Conservation (phyloP, 2,113 vertebrate species). For the Chaetorhynchus papuensis region DNA sequence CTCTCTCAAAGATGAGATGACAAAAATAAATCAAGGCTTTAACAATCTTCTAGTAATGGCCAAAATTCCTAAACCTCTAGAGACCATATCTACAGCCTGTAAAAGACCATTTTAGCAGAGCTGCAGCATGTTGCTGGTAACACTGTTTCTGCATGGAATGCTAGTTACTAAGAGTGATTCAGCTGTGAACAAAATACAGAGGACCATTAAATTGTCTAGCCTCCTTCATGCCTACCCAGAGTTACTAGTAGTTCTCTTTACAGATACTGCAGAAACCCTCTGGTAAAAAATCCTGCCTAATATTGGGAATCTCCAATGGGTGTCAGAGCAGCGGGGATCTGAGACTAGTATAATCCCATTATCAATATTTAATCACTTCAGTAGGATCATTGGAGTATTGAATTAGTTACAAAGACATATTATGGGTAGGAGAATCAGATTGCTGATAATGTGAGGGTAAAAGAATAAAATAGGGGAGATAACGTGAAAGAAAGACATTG, state of each 20-base stretch:
- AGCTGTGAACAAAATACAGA: not conserved
- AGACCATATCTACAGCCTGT: not conserved
- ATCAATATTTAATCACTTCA: not conserved
- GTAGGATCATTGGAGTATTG: not conserved
- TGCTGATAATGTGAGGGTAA: not conserved
- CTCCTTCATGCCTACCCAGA: accelerated
- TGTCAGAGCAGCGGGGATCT: not conserved
- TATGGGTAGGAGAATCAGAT: not conserved
- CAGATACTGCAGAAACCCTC: not conserved
- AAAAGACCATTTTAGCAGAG: not conserved
- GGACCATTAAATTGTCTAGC: not conserved
- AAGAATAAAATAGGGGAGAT: not conserved
- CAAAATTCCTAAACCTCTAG: not conserved
- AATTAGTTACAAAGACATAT: not conserved
- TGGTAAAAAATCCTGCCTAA: not conserved
- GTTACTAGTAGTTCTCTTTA: not conserved
- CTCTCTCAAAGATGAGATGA: not conserved
- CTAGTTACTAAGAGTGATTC: not conserved
- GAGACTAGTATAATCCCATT: not conserved
- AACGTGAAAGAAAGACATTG: not conserved
- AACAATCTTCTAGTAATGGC: accelerated
- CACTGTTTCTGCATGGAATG: not conserved
- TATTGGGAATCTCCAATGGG: not conserved
- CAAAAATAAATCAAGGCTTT: not conserved
- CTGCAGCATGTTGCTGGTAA: accelerated